A percentile compares a stretch with the other conserved stretches of the same genome.
These are phyloP conservation scores for Sus cebifrons DNA, from an alignment of 2,797 vertebrate species.

Conservation along the genomic window DNA sequence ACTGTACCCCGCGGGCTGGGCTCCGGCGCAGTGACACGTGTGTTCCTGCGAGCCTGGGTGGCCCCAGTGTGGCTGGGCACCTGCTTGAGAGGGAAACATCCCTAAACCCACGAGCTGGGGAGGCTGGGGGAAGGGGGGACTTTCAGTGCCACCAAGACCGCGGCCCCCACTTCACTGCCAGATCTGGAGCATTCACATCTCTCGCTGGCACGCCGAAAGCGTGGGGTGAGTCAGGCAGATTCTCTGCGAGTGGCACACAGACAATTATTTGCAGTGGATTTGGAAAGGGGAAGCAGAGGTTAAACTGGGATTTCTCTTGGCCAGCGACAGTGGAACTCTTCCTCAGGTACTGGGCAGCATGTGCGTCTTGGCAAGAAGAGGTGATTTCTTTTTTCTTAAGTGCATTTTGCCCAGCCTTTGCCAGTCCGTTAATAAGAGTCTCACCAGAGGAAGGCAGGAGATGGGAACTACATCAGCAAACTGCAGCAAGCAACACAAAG, in stretches of 20 bases:
- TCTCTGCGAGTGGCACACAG: conserved; percentile 61
- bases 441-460: conserved; percentile 38
- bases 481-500: conserved; percentile 31
- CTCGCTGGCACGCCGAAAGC: conserved; percentile 61
- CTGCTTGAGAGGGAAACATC: neutral
- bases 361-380: conserved; percentile 74
- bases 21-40: conserved; percentile 59
- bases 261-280: conserved; percentile 21
- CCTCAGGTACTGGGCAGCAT: conserved; percentile 78
- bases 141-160: neutral
- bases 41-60: conserved; percentile 60
- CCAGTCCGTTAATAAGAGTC: conserved; percentile 70
- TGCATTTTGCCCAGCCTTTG: conserved; percentile 74
- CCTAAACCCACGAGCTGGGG: neutral
- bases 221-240: conserved; percentile 80
- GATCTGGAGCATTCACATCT: neutral
- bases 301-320: conserved; percentile 73
- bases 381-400: conserved; percentile 76
- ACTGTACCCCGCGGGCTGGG: neutral
- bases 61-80: conserved; percentile 52
- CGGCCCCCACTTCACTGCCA: neutral
- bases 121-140: neutral
- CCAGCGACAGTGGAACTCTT: conserved; percentile 45
- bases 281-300: conserved; percentile 63
- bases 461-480: conserved; percentile 35